These are phyloP conservation scores for Cataglyphis altisquamis DNA, from an alignment of 2,888 invertebrate species.

Conservation along the genomic window DNA sequence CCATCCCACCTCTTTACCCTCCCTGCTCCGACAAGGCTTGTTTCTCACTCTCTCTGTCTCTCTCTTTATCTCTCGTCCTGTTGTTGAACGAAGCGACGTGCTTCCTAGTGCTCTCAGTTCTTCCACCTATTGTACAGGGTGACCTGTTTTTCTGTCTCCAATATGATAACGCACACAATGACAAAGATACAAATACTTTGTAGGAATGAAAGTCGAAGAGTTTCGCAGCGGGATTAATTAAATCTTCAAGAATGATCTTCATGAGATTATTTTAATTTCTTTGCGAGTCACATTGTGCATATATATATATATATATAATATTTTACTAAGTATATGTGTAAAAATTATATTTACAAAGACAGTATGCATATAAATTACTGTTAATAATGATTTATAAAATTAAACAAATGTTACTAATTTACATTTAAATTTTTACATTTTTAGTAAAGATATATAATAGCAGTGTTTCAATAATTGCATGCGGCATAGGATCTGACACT, in stretches of 20 bases:
- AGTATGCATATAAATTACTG: not conserved
- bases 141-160: not conserved
- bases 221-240: not conserved
- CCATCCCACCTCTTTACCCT: not conserved
- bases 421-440: not conserved
- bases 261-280: not conserved
- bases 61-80: not conserved
- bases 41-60: not conserved
- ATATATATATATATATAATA: not conserved
- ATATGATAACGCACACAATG: conserved; percentile 22
- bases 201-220: conserved; percentile 3
- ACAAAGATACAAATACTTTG: conserved; percentile 26
- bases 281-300: not conserved
- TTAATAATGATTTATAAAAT: not conserved
- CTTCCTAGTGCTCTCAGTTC: conserved; percentile 33
- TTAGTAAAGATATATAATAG: not conserved
- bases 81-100: conserved; percentile 16
- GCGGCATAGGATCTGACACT: not conserved
- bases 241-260: conserved; percentile 10
- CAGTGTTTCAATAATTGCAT: not conserved
- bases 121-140: conserved; percentile 16
- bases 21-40: conserved; percentile 22
- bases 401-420: not conserved
- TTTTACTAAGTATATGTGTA: not conserved
- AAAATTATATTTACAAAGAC: not conserved